Percentiles rank a stretch among this genome's conserved stretches.
These are phyloP conservation scores for Lycodopsis pacificus DNA, from an alignment of 2,797 vertebrate genomes.

Conservation along the genomic window DNA sequence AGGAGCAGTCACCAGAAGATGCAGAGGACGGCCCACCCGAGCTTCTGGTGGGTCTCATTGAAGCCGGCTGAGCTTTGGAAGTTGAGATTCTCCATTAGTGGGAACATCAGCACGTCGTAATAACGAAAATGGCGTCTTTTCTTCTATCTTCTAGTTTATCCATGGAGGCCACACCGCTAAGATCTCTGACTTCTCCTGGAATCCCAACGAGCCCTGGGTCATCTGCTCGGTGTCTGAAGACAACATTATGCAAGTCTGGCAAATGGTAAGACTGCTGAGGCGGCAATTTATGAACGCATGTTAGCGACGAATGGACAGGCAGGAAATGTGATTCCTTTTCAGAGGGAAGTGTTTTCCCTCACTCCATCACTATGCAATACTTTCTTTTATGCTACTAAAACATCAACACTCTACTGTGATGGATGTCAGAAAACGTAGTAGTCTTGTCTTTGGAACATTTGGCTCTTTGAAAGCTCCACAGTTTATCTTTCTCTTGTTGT, in stretches of 20 bases:
- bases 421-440: neutral
- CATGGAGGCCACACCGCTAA: constrained; percentile 96
- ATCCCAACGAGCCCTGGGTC: constrained; percentile 96
- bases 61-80: neutral
- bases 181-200: constrained; percentile 98
- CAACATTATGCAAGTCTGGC: constrained; percentile 98
- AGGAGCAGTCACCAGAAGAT: constrained; percentile 95
- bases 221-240: constrained; percentile 98
- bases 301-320: neutral
- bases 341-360: neutral
- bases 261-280: constrained; percentile 86
- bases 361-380: neutral
- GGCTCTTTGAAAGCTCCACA: neutral
- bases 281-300: neutral
- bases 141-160: constrained; percentile 86
- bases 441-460: neutral
- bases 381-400: neutral
- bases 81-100: neutral
- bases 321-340: neutral
- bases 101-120: neutral
- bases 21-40: constrained; percentile 96
- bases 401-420: neutral
- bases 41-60: constrained; percentile 86
- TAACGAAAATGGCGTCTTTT: neutral
- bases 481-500: neutral